phyloP scores from a whole-genome alignment of 2,888 invertebrate species.

The Tachina grossa region DNA sequence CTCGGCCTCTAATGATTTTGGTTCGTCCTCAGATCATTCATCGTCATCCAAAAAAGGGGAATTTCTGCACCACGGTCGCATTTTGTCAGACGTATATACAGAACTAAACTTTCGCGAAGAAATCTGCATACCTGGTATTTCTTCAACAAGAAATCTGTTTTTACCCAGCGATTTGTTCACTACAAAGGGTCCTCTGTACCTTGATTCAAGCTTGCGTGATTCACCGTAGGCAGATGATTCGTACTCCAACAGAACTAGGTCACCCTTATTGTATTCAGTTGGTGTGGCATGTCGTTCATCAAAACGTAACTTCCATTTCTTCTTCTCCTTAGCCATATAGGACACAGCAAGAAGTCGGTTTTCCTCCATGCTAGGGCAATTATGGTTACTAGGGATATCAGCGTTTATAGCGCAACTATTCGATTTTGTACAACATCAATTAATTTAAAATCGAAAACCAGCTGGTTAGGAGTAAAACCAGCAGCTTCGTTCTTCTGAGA shows the following conservation, averaged over 20 bases:
- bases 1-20: background rate
- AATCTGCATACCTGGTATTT: background rate
- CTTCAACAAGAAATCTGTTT: background rate
- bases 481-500: background rate
- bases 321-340: background rate
- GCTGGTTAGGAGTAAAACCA: background rate
- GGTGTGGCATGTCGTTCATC: background rate
- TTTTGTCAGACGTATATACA: constrained; percentile 5
- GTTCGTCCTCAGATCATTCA: background rate
- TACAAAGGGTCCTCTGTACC: background rate
- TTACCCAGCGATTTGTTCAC: background rate
- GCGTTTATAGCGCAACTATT: constrained; percentile 21
- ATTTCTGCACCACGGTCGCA: no score
- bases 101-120: background rate
- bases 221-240: background rate
- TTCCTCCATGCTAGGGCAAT: background rate
- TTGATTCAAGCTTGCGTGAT: background rate
- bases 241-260: background rate
- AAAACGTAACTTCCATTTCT: background rate
- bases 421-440: constrained; percentile 28
- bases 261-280: background rate
- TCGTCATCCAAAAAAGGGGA: no score
- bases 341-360: background rate
- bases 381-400: background rate
- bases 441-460: background rate